Conservation (phyloP, 2,888 invertebrate species). For the Xestoiulus laeticollis region DNA sequence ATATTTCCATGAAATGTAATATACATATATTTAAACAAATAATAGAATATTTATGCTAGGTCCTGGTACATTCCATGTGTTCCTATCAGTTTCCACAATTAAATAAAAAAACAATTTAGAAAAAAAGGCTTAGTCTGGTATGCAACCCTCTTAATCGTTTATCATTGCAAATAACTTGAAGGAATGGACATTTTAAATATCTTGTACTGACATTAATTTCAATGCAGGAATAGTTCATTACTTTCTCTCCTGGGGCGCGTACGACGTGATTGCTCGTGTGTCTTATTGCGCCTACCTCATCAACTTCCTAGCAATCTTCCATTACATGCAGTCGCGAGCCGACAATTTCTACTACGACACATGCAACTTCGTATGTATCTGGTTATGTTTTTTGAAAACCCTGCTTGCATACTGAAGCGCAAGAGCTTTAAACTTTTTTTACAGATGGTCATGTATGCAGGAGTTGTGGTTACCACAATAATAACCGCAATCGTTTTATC, state of each 20-base stretch:
- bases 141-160: too few species aligned
- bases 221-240: neutral
- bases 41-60: too few species aligned
- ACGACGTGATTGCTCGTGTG: neutral
- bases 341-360: slow-evolving; percentile 50
- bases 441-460: slow-evolving; percentile 23
- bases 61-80: too few species aligned
- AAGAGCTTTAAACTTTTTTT: neutral
- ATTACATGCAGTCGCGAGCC: slow-evolving; percentile 40
- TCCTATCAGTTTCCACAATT: too few species aligned
- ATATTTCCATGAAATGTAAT: too few species aligned
- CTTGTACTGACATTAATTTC: neutral
- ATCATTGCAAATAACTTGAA: neutral
- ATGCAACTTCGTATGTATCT: slow-evolving; percentile 43
- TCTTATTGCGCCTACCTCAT: slow-evolving; percentile 39
- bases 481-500: neutral
- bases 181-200: too few species aligned
- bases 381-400: neutral
- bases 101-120: too few species aligned
- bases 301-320: slow-evolving; percentile 40
- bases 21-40: too few species aligned
- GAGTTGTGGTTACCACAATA: neutral
- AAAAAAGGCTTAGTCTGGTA: too few species aligned
- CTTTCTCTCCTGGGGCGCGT: slow-evolving; percentile 31
- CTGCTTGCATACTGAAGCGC: neutral